Base-by-base conservation (phyloP, 2,888 invertebrate species). In the Strigamia crassipes region DNA sequence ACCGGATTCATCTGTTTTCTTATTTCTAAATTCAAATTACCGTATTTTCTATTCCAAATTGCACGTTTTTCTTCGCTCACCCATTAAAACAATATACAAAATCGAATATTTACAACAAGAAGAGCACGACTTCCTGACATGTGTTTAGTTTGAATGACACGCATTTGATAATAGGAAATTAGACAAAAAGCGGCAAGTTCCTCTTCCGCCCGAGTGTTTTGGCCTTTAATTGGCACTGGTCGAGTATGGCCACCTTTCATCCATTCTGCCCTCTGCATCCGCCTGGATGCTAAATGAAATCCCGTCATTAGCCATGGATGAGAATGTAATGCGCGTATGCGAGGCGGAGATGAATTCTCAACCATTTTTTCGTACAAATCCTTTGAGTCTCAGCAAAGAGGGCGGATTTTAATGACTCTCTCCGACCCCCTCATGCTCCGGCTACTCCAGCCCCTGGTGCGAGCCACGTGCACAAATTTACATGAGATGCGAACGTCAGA, bases 391-490 rank as follows among this genome's bases (percentile, higher is more conserved):
- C 12, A 46, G 12, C 61, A 18, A 61, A 61, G 61, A 23, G 21
- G 61, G 61, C 10, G 61, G 61, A 61, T 61, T 23, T n/a, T 61
- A 61, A 61, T 61, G 61, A 61, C 46, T 46, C 46, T 46, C 46
- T 46, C 15, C 46, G 46, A n/a, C 46, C 46, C 46, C 46, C 46
- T 46, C 38, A 38, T 12, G 23, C 61, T 18, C 23, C 21, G 61
- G 21, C 61, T 61, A 61, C 61, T 61, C 61, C 61, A 61, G 18
- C 61, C 61, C 61, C 61, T 21, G 23, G 61, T 21, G 23, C 23
- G 61, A 23, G 61, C 61, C 61, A 61, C 61, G 61, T 61, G 61
- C 61, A 61, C 61, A 61, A 61, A 61, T 61, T 61, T 61, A 61
- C 61, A 61, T 61, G 61, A 61, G 61, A 61, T 61, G 61, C 61